Evolutionary conservation across 2,888 invertebrate genomes (phyloP), one percentile per base, ranked within the genome.

Genomic region (Hermodice carunculata): DNA sequence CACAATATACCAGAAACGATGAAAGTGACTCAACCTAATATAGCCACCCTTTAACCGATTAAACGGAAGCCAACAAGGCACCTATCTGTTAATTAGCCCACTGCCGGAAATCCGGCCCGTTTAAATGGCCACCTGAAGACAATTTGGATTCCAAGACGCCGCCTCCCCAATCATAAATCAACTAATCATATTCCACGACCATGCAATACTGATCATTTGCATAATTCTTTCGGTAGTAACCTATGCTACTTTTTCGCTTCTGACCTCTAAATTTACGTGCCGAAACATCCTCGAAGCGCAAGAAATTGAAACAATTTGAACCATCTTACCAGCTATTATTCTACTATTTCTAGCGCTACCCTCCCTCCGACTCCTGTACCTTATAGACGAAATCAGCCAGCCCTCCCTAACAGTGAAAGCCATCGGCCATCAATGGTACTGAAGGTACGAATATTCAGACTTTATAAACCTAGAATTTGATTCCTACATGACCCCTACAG

Each of bases 371-470:
- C 28, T 73, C 22, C 44, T 74, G 14, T 74, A 74, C 53, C 54
- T 80, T 66, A 79, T 78, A 76, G 83, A 80, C 70, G 77, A 80
- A 70, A 76, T 74, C 66, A 70, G 73, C 11, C 26, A 67, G n/a
- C 67, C 69, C 46, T 69, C 67, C 59, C 60, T 84, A 52, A 80
- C 77, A 43, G 51, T 84, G 40, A 84, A 85, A 74, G 73, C 77
- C 32, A 80, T 79, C 63, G 82, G 83, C 6, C 81, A 84, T 73
- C 83, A 84, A 66, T 84, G 84, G 76, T 85, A 84, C 70, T 84
- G 85, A 81, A 79, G 76, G 43, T 85, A 85, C 74, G 78, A 85
- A 65, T 81, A 79, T 59, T 75, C 75, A 43, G 81, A 85, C 69
- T 78, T 81, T 63, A 54, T 64, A 28, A 73, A 78, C 58, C 61